Evolutionary conservation across 2,113 vertebrate genomes (phyloP), one percentile per base, ranked within the genome.

Genomic region (Alethe diademata): DNA sequence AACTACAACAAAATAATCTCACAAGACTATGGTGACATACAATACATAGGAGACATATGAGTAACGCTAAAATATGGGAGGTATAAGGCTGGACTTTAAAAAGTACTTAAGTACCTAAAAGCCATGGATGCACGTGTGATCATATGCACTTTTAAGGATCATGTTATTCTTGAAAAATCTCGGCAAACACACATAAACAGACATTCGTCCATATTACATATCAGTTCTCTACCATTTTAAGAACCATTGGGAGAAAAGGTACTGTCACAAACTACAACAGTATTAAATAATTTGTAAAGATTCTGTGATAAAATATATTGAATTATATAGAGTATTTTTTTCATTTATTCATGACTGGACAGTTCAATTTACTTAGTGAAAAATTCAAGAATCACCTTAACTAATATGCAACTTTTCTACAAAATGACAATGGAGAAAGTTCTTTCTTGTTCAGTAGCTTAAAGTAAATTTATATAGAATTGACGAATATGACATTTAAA

Each of bases 371-470:
- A 61, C 4, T 51, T 42, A 47, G 24, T 57, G 36, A 64, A 19
- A 48, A 89, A 57, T 24, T 76, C 36, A 76, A n/a, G 19, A 84
- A 78, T 29, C 35, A 57, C 9, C 6, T 36, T 62, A 73, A 45
- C 7, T 11, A 66, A 40, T 19, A 45, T 20, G 53, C 7, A 76
- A 6, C 23, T 80, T 88, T 35, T 71, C 35, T 76, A 78, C 12
- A 61, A 90, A 93, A 62, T 3, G 6, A 31, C 25, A 78, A 31
- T 4, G 14, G 35, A 61, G 36, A 33, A 70, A 19, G 2, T 24
- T 62, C 3, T 38, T 62, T 72, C 28, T 75, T 88, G 22, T 70
- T 91, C 40, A 79, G 36, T 86, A 88, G 90, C 92, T 95, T 82
- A 65, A 97, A 90, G 78, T 50, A 95, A 92, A 88, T 53, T 87